phyloP scores from a whole-genome alignment of 2,888 invertebrate species.

The Phragmatobia fuliginosa region DNA sequence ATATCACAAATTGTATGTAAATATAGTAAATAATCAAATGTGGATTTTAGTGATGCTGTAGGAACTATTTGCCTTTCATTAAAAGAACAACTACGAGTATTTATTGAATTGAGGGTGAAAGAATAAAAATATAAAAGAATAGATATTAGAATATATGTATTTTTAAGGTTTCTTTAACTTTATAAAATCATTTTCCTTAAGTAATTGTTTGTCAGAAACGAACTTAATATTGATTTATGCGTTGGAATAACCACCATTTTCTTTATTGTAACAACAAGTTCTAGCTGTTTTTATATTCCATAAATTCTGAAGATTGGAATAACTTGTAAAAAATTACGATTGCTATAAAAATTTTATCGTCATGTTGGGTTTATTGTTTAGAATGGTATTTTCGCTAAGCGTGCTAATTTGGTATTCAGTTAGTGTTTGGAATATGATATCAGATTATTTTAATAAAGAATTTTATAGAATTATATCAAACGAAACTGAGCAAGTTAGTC shows the following conservation, averaged over 20 bases:
- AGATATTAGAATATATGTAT: not conserved
- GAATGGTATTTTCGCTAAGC: constrained; percentile 88
- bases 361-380: constrained; percentile 89
- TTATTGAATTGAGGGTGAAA: too few species aligned
- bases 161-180: not conserved
- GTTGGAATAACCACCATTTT: not conserved
- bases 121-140: too few species aligned
- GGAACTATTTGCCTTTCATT: not conserved
- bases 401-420: constrained; percentile 91
- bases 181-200: not conserved
- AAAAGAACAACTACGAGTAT: too few species aligned
- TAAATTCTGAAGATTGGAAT: not conserved
- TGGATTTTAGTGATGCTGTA: too few species aligned
- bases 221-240: not conserved
- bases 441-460: constrained; percentile 91
- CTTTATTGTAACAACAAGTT: too few species aligned
- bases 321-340: not conserved
- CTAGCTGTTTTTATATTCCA: not conserved
- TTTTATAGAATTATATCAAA: constrained; percentile 88
- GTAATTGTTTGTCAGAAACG: not conserved
- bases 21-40: too few species aligned
- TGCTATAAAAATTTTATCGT: constrained; percentile 22
- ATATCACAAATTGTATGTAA: too few species aligned
- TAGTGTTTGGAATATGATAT: constrained; percentile 90
- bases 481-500: constrained; percentile 41